phyloP scores from a whole-genome alignment of 2,113 vertebrate species.

The Rattus rattus region DNA sequence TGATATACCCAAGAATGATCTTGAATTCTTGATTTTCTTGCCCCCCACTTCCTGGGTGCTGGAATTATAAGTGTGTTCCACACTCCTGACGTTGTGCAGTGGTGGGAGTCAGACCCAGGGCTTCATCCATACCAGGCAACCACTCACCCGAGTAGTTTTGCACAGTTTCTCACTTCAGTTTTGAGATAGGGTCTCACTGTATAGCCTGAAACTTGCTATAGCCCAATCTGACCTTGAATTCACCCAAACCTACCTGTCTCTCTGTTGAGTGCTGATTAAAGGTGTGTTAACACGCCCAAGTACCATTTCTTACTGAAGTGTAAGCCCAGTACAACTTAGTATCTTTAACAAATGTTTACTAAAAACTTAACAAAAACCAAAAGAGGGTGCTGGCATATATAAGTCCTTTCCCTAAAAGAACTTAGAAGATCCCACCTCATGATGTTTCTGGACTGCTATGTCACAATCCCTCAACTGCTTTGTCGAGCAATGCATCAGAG shows the following conservation, averaged over 20 bases:
- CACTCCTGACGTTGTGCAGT: background rate
- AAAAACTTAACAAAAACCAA: background rate
- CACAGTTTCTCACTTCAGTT: background rate
- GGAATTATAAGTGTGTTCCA: background rate
- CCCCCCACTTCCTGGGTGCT: background rate
- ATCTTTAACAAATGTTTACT: background rate
- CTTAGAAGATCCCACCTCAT: background rate
- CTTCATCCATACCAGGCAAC: background rate
- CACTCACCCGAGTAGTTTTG: background rate
- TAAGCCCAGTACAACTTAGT: background rate
- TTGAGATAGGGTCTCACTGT: background rate
- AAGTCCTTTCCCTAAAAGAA: background rate
- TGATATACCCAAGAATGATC: background rate
- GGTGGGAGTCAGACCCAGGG: background rate
- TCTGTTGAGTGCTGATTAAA: background rate
- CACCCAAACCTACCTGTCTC: background rate
- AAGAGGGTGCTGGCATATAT: too few species aligned
- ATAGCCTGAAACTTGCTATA: background rate
- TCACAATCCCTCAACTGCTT: background rate
- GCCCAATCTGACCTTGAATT: background rate
- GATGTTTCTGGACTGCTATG: background rate
- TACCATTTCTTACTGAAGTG: background rate
- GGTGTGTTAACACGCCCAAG: background rate
- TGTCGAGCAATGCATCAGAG: background rate
- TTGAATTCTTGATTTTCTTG: background rate